phyloP scores from a whole-genome alignment of 2,888 invertebrate genomes.

The Helleia helle region DNA sequence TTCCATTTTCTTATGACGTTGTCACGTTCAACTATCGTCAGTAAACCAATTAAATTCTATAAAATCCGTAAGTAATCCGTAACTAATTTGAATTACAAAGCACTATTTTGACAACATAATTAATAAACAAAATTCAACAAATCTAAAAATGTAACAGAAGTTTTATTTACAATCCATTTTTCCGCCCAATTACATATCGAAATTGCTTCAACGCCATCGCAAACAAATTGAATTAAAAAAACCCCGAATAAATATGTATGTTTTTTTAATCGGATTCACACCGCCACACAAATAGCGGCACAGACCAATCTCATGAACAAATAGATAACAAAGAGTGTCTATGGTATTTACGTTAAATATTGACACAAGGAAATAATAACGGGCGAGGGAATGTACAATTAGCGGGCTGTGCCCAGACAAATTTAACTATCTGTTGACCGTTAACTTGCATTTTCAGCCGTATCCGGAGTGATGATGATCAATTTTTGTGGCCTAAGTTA shows the following conservation, averaged over 20 bases:
- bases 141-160: not conserved
- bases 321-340: conserved; percentile 9
- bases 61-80: too few species aligned
- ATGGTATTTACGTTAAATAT: conserved; percentile 8
- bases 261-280: conserved; percentile 11
- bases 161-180: conserved; percentile 9
- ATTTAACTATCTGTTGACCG: too few species aligned
- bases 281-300: conserved; percentile 5
- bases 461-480: too few species aligned
- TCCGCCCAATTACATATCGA: conserved; percentile 9
- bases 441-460: too few species aligned
- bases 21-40: too few species aligned
- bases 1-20: too few species aligned
- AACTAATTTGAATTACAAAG: too few species aligned
- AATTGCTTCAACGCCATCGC: conserved; percentile 11
- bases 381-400: not conserved
- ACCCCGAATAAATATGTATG: not conserved
- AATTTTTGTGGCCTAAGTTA: too few species aligned
- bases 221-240: conserved; percentile 11
- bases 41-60: too few species aligned
- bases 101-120: too few species aligned
- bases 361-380: conserved; percentile 3
- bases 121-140: too few species aligned
- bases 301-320: conserved; percentile 10
- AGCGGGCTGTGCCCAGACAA: too few species aligned